These are phyloP conservation scores for Diplazon laetatorius DNA, from an alignment of 2,888 invertebrate genomes.

Conservation along the genomic window DNA sequence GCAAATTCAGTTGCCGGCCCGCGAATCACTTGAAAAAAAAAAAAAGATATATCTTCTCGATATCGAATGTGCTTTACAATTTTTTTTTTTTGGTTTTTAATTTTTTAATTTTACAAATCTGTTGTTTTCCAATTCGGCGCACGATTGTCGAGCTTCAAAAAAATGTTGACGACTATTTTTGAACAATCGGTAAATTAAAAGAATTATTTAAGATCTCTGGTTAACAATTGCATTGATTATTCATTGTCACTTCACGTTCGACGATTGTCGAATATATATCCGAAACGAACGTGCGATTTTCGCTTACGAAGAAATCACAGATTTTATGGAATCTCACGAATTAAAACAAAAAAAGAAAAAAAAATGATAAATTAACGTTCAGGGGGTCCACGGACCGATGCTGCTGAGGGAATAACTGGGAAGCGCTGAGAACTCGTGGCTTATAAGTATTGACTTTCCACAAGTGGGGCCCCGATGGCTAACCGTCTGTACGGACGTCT, in stretches of 20 bases:
- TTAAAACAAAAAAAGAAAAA: not conserved
- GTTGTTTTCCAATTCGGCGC: not conserved
- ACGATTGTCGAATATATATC: slow-evolving; percentile 35
- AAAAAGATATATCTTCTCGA: too few species aligned
- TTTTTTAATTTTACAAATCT: too few species aligned
- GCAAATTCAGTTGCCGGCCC: not conserved
- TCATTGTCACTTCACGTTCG: slow-evolving; percentile 43
- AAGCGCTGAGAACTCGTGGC: slow-evolving; percentile 73
- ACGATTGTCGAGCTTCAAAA: not conserved
- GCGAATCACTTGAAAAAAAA: not conserved
- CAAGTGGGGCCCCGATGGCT: slow-evolving; percentile 76
- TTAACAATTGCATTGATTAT: not conserved
- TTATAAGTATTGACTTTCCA: slow-evolving; percentile 79
- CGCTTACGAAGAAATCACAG: slow-evolving; percentile 46
- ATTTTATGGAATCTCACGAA: slow-evolving; percentile 56
- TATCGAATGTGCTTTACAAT: too few species aligned
- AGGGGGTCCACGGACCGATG: slow-evolving; percentile 79
- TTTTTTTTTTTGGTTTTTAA: too few species aligned
- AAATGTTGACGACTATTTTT: not conserved
- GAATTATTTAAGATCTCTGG: not conserved
- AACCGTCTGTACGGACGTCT: slow-evolving; percentile 52
- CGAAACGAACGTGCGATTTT: slow-evolving; percentile 64
- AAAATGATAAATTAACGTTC: slow-evolving; percentile 44
- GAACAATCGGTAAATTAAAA: not conserved
- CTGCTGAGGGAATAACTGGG: slow-evolving; percentile 80